Conservation (phyloP, 2,113 vertebrate genomes). For the Taxidea taxus region DNA sequence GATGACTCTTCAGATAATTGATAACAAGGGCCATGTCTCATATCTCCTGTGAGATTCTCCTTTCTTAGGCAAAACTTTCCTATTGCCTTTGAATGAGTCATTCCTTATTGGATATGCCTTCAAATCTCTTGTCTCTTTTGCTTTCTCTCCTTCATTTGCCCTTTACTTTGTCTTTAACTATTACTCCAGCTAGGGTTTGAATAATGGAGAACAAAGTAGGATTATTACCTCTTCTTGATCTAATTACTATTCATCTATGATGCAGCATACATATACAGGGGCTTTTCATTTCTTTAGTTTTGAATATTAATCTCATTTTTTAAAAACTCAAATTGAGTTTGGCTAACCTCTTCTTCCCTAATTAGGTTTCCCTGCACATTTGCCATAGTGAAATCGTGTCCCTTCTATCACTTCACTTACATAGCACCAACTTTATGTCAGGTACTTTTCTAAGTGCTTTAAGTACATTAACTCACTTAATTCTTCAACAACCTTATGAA, state of each 20-base stretch:
- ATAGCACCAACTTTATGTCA: background rate
- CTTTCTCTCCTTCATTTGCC: background rate
- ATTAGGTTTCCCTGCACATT: background rate
- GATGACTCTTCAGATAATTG: background rate
- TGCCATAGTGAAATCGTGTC: background rate
- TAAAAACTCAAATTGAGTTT: slow-evolving; percentile 9
- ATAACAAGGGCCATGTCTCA: background rate
- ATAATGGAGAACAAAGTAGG: background rate
- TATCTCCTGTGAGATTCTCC: background rate
- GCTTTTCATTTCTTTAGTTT: background rate
- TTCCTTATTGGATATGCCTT: background rate
- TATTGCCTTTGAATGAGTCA: background rate
- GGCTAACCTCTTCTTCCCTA: background rate
- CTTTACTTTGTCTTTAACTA: background rate
- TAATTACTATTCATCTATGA: background rate
- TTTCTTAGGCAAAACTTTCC: background rate
- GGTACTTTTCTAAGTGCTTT: background rate
- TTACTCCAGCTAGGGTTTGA: background rate
- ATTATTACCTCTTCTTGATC: background rate
- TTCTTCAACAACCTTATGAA: background rate
- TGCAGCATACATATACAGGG: background rate
- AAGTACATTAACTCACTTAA: slow-evolving; percentile 3
- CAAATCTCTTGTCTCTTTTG: background rate
- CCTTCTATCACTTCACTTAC: background rate
- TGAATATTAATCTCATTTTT: background rate